phyloP scores from a whole-genome alignment of 2,113 vertebrate genomes.

The Notothenia coriiceps region DNA sequence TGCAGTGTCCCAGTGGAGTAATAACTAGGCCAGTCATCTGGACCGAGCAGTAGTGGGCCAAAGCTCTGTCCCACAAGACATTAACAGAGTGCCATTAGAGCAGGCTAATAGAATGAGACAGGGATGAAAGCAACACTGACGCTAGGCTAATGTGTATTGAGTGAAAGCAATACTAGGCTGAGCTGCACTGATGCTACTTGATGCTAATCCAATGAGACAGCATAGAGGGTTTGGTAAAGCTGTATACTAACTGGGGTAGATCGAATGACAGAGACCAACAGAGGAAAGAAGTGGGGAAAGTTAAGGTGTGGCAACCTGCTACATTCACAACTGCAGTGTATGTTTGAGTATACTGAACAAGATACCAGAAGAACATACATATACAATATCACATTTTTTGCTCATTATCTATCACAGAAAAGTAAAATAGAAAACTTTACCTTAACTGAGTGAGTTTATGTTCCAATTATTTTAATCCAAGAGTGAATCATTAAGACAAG shows the following conservation, averaged over 20 bases:
- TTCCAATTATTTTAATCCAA: slow-evolving; percentile 41
- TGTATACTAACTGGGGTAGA: slow-evolving; percentile 41
- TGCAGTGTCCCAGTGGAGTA: slow-evolving; percentile 44
- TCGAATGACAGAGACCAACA: slow-evolving; percentile 57
- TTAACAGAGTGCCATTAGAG: slow-evolving; percentile 73
- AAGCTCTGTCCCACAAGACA: slow-evolving; percentile 61
- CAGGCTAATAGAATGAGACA: slow-evolving; percentile 76
- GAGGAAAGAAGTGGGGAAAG: slow-evolving; percentile 26
- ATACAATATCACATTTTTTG: background rate
- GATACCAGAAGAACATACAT: background rate
- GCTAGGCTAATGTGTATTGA: slow-evolving; percentile 73
- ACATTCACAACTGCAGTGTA: background rate
- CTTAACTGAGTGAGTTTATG: slow-evolving; percentile 51
- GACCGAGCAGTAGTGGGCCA: slow-evolving; percentile 52
- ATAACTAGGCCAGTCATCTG: slow-evolving; percentile 68
- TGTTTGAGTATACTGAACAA: background rate
- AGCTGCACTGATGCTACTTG: slow-evolving; percentile 49
- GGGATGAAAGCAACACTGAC: slow-evolving; percentile 67
- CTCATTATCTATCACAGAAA: slow-evolving; percentile 1
- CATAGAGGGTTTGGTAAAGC: slow-evolving; percentile 52
- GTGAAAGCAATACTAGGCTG: slow-evolving; percentile 69
- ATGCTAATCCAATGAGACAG: slow-evolving; percentile 69
- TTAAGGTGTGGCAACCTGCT: slow-evolving; percentile 43
- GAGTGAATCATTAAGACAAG: slow-evolving; percentile 13
- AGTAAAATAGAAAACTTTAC: slow-evolving; percentile 58